A percentile compares a stretch with the other conserved stretches of the same genome.
phyloP scores from a whole-genome alignment of 2,888 invertebrate species.

The Chymomyza procnemis region DNA sequence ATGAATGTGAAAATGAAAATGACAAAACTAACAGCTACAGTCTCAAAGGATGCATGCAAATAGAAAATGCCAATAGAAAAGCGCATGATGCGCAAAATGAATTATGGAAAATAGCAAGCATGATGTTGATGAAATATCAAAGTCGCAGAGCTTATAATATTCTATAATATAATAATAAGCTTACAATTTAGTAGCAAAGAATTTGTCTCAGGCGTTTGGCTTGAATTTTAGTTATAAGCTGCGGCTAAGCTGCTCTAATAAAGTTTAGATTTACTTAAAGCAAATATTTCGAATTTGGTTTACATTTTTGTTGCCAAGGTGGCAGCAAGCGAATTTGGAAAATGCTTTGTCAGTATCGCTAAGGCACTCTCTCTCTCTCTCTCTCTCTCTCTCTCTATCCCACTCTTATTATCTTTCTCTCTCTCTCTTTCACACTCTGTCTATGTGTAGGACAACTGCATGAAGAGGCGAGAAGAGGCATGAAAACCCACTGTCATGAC shows the following conservation, averaged over 20 bases:
- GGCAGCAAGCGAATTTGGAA: neutral
- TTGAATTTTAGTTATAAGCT: neutral
- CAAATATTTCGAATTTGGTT: neutral
- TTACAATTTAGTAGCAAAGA: neutral
- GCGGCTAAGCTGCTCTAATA: neutral
- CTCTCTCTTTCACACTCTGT: neutral
- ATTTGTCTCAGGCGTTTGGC: neutral
- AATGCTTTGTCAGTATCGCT: no score
- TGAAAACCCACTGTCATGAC: constrained; percentile 37
- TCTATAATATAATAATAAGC: neutral
- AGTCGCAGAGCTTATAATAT: neutral
- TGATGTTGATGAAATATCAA: neutral
- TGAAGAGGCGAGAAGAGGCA: neutral
- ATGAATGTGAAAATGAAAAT: constrained; percentile 41
- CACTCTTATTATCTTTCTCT: no score
- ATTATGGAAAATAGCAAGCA: constrained; percentile 30
- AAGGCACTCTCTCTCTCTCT: no score
- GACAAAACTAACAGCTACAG: constrained; percentile 21
- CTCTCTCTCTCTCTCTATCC: neutral
- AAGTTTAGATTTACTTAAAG: neutral
- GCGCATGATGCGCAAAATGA: constrained; percentile 36
- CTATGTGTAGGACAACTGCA: neutral
- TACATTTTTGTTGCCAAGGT: neutral
- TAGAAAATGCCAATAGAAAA: constrained; percentile 34
- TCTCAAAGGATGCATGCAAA: constrained; percentile 49